Evolutionary conservation across 2,888 invertebrate genomes (phyloP).

Genomic region (Sinohyriopsis cumingii): DNA sequence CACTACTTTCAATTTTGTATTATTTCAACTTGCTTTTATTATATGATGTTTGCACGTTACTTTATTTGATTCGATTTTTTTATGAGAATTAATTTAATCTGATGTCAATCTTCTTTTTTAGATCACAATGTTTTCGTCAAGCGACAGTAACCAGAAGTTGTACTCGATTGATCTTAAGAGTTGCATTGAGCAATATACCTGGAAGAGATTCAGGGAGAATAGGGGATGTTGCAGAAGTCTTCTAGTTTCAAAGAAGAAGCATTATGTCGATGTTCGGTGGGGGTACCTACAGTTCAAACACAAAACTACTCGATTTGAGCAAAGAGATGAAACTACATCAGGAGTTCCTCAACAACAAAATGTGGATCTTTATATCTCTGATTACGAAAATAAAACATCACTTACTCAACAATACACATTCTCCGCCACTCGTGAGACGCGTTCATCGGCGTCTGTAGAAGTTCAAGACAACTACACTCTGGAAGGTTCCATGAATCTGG

Average conservation of each 20-base stretch:
- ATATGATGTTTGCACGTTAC: no score
- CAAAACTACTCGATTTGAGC: slow-evolving; percentile 25
- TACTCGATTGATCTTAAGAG: slow-evolving; percentile 37
- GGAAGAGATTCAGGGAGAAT: slow-evolving; percentile 27
- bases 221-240: slow-evolving; percentile 16
- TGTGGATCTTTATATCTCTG: slow-evolving; percentile 35
- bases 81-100: no score
- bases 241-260: slow-evolving; percentile 26
- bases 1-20: no score
- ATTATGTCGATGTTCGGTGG: slow-evolving; percentile 44
- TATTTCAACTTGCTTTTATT: no score
- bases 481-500: slow-evolving; percentile 38
- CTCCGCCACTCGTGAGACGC: slow-evolving; percentile 32
- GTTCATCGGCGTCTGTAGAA: slow-evolving; percentile 34
- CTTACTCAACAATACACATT: slow-evolving; percentile 39
- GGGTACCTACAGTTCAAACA: slow-evolving; percentile 42
- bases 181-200: slow-evolving; percentile 39
- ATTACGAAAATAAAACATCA: slow-evolving; percentile 41
- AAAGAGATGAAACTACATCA: slow-evolving; percentile 5
- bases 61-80: no score
- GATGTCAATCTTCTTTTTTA: no score
- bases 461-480: slow-evolving; percentile 44
- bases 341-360: slow-evolving; percentile 16
- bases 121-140: no score
- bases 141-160: not conserved